phyloP scores from a whole-genome alignment of 2,113 vertebrate genomes.

The Dasyornis broadbenti region DNA sequence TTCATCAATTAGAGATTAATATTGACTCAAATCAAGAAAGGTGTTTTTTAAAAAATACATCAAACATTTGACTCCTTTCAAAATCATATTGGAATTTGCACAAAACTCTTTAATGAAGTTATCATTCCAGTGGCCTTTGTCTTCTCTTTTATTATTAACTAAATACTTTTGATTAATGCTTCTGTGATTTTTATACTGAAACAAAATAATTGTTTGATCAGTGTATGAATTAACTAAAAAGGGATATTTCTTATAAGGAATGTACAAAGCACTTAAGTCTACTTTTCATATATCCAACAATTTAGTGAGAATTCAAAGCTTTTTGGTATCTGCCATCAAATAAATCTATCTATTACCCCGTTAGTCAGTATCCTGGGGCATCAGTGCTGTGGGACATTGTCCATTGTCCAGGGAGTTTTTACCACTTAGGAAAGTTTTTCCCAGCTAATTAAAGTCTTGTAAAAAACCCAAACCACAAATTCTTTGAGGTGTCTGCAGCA shows the following conservation, averaged over 20 bases:
- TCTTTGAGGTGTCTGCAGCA: background rate
- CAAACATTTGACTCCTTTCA: conserved; percentile 20
- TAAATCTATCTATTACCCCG: background rate
- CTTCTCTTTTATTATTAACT: conserved; percentile 54
- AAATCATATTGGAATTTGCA: background rate
- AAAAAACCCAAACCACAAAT: background rate
- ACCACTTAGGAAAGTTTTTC: background rate
- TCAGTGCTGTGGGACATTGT: background rate
- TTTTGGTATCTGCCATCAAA: background rate
- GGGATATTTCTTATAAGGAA: background rate
- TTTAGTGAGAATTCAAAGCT: background rate
- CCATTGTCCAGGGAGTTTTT: background rate
- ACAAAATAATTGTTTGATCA: conserved; percentile 40
- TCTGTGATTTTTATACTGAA: conserved; percentile 15
- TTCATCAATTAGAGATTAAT: conserved; percentile 39
- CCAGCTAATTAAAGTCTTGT: background rate
- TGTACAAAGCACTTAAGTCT: background rate
- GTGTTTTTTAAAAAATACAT: conserved; percentile 25
- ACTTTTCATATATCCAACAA: background rate
- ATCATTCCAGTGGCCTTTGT: conserved; percentile 15
- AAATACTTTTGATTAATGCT: conserved; percentile 10
- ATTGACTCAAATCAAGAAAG: conserved; percentile 32
- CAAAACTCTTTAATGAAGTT: background rate
- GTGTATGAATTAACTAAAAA: conserved; percentile 6
- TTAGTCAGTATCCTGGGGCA: background rate